Evolutionary conservation across 2,797 vertebrate species (phyloP).

Genomic region (Ciconia nigra): DNA sequence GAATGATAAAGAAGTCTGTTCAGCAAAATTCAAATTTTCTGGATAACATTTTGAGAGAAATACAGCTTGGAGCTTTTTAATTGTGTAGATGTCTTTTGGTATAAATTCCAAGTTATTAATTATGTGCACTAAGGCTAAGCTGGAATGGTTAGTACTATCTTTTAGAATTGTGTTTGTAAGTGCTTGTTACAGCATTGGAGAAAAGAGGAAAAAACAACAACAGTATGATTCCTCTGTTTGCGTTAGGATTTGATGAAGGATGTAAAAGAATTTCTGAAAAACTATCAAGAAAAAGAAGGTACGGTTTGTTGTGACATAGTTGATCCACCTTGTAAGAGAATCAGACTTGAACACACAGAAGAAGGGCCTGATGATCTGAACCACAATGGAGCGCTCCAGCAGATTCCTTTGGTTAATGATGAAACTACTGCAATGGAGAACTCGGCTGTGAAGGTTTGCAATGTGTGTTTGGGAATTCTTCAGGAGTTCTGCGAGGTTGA

Average conservation of each 20-base stretch:
- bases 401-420: not conserved
- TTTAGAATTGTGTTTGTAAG: not conserved
- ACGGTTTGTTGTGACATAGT: conserved; percentile 13
- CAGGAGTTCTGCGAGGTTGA: conserved; percentile 82
- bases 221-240: not conserved
- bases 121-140: not conserved
- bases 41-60: not conserved
- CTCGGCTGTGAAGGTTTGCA: conserved; percentile 72
- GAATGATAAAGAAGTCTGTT: not conserved
- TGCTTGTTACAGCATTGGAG: not conserved
- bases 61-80: not conserved
- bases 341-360: conserved; percentile 67
- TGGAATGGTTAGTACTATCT: not conserved
- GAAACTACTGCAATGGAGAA: not conserved
- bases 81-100: not conserved
- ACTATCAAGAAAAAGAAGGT: not conserved
- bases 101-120: not conserved
- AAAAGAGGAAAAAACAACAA: not conserved
- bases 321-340: conserved; percentile 83
- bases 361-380: not conserved
- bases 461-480: conserved; percentile 88
- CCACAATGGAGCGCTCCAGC: conserved; percentile 14
- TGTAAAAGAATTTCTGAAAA: conserved; percentile 77
- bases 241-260: conserved; percentile 81
- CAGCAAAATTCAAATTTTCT: not conserved